These are phyloP conservation scores for Hemiscyllium ocellatum DNA, from an alignment of 2,113 vertebrate species.

Conservation along the genomic window DNA sequence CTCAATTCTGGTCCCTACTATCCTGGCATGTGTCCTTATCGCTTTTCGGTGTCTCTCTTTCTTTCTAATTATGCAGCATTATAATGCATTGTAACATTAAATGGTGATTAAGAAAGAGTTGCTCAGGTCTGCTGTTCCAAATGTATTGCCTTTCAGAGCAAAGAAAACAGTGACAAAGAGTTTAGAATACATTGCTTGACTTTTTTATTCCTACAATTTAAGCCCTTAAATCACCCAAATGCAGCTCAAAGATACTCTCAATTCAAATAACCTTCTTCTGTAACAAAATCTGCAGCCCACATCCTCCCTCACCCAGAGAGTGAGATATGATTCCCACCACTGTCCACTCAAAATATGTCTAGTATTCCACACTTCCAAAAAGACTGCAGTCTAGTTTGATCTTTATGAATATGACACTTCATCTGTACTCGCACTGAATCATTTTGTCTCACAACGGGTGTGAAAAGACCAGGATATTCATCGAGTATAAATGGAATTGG, in stretches of 20 bases:
- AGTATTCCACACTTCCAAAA: not conserved
- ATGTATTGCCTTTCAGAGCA: not conserved
- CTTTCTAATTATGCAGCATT: not conserved
- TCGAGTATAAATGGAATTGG: constrained; percentile 19
- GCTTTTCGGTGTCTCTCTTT: not conserved
- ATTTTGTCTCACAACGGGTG: not conserved
- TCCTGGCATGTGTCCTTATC: not conserved
- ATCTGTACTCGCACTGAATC: not conserved
- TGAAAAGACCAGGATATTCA: not conserved
- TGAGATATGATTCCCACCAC: not conserved
- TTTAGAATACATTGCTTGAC: not conserved
- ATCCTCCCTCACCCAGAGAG: not conserved
- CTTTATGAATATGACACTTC: not conserved
- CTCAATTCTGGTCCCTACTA: not conserved
- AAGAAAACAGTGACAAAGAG: not conserved
- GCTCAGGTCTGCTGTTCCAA: not conserved
- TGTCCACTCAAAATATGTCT: not conserved
- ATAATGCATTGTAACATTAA: not conserved
- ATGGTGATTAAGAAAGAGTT: not conserved
- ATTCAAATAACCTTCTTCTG: not conserved
- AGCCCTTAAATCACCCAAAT: not conserved
- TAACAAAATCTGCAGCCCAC: not conserved
- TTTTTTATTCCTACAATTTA: not conserved
- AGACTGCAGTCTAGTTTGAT: not conserved
- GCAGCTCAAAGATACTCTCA: not conserved